A percentile compares a stretch with the other conserved stretches of the same genome.
Evolutionary conservation across 2,888 invertebrate genomes (phyloP).

Genomic region (Luperina testacea): DNA sequence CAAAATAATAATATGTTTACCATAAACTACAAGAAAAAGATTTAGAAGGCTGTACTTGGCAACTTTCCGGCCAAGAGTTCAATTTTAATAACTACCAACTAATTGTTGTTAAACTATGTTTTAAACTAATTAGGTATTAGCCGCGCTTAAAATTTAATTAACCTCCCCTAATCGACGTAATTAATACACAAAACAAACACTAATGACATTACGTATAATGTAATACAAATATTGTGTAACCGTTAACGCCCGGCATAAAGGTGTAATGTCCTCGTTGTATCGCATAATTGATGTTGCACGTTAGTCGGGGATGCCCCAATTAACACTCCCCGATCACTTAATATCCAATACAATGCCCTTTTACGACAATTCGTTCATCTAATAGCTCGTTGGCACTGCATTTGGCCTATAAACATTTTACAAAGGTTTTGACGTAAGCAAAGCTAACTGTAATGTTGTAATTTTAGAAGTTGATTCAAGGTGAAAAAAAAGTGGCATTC

Average conservation of each 20-base stretch:
- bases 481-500: not conserved
- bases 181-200: constrained; percentile 56
- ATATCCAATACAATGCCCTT: constrained; percentile 78
- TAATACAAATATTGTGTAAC: constrained; percentile 58
- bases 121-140: constrained; percentile 10
- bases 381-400: constrained; percentile 73
- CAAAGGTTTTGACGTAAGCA: constrained; percentile 3
- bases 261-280: constrained; percentile 61
- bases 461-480: not conserved
- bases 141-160: constrained; percentile 46
- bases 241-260: constrained; percentile 54
- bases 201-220: constrained; percentile 57
- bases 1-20: not conserved
- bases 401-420: constrained; percentile 48
- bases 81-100: not conserved
- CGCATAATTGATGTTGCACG: constrained; percentile 66
- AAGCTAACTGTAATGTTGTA: not conserved
- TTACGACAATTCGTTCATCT: constrained; percentile 77
- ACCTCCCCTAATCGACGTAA: constrained; percentile 37
- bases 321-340: constrained; percentile 75
- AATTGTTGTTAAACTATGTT: not conserved
- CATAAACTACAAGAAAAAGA: not conserved
- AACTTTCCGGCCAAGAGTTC: not conserved
- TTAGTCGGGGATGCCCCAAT: constrained; percentile 72
- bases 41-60: not conserved